These are phyloP conservation scores for Drosophila tanythrix DNA, from an alignment of 2,888 invertebrate genomes.

Conservation along the genomic window DNA sequence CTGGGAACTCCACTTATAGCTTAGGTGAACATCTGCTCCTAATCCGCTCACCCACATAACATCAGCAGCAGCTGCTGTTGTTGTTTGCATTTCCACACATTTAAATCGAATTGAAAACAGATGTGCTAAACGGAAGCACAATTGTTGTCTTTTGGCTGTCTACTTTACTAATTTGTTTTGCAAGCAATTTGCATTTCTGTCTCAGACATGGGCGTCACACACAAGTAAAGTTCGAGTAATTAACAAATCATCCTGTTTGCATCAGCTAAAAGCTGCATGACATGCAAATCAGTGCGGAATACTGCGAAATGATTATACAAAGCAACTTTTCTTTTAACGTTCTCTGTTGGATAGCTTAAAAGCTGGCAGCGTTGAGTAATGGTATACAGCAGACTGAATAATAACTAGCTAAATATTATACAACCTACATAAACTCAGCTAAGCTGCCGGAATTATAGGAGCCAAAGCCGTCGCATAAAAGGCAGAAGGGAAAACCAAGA, in stretches of 20 bases:
- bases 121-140: conserved; percentile 16
- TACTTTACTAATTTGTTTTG: conserved; percentile 56
- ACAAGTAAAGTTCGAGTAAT: conserved; percentile 23
- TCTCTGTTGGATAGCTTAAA: not conserved
- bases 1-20: conserved; percentile 17
- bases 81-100: conserved; percentile 19
- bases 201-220: not conserved
- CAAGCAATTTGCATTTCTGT: conserved; percentile 31
- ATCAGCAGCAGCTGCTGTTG: not conserved
- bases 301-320: not conserved
- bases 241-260: conserved; percentile 29
- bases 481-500: conserved; percentile 1
- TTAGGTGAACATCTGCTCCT: not conserved
- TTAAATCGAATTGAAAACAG: conserved; percentile 30
- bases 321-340: not conserved
- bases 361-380: conserved; percentile 27
- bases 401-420: conserved; percentile 51
- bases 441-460: conserved; percentile 37
- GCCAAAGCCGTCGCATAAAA: conserved; percentile 16
- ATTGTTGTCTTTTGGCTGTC: conserved; percentile 31
- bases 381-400: conserved; percentile 47
- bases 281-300: conserved; percentile 20
- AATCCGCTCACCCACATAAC: not conserved
- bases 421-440: conserved; percentile 34
- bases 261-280: conserved; percentile 11